These are phyloP conservation scores for Ictalurus furcatus DNA, from an alignment of 2,113 vertebrate genomes.

Conservation along the genomic window DNA sequence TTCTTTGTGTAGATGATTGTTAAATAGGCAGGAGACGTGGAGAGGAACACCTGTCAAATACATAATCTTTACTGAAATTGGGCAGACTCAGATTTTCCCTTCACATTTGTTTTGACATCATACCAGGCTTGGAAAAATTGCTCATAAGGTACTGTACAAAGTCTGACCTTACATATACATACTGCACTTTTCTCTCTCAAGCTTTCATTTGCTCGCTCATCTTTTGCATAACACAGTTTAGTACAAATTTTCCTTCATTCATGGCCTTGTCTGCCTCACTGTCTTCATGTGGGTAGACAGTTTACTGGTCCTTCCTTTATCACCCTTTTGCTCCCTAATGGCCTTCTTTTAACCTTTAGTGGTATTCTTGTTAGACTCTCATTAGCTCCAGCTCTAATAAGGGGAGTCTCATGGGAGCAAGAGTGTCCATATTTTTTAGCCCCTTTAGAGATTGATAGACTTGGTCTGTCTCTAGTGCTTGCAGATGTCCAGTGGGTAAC, in stretches of 20 bases:
- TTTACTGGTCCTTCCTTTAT: constrained; percentile 14
- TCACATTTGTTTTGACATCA: not conserved
- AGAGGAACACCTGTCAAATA: not conserved
- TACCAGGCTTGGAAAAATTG: not conserved
- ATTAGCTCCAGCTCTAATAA: constrained; percentile 59
- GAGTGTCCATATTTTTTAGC: constrained; percentile 16
- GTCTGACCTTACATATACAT: not conserved
- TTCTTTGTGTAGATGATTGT: not conserved
- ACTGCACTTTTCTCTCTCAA: not conserved
- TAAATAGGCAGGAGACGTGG: not conserved
- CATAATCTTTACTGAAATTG: not conserved
- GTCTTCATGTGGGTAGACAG: not conserved
- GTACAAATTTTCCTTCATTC: constrained; percentile 2
- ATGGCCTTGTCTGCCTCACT: not conserved
- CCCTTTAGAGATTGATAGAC: constrained; percentile 53
- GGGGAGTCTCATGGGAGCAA: constrained; percentile 54
- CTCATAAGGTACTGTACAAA: not conserved
- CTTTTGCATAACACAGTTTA: not conserved
- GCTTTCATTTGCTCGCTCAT: not conserved
- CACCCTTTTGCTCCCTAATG: not conserved
- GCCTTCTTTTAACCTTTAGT: constrained; percentile 43
- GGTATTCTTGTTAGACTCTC: constrained; percentile 69
- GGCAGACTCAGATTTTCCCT: not conserved
- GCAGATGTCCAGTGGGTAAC: constrained; percentile 71
- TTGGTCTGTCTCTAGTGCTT: constrained; percentile 62